Base-by-base conservation (phyloP, 2,113 vertebrate genomes). In the Phaetusa simplex region DNA sequence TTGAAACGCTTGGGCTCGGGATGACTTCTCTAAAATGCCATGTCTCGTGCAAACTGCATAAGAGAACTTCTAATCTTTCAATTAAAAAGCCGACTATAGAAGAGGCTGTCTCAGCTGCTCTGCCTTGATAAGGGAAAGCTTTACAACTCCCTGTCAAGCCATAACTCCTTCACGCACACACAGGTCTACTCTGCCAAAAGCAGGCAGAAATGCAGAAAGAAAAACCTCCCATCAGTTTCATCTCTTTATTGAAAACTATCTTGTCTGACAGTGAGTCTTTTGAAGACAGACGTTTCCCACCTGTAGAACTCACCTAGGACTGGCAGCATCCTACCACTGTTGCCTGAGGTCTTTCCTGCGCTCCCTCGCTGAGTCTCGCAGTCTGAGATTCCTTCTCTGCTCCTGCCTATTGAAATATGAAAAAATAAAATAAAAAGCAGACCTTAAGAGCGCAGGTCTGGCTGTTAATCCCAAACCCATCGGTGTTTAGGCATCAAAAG, bases 121-220 rank as follows among this genome's bases (percentile, higher is more conserved):
- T 93, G 96, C 65, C 94, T 96, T 96, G 97, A 97, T 97, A 97
- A 98, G 42, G 83, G 79, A 96, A 94, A 93, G 94, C 93, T 86
- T 97, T 95, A 91, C 76, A 91, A 80, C 86, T 92, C 3, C 8
- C 92, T 95, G 87, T 97, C 95, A 95, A 96, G 94, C 67, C 71
- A 11, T 91, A 94, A 89, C 89, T 96, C 93, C 74, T 95, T 85
- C 4, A 2, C 22, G 52, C 62, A 11, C 74, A 34, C 72, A 15
- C 53, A 45, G 85, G 72, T 83, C 81, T 95, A 21, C 67, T 74
- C 74, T 96, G 90, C 88, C 91, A 92, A 96, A 94, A 94, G 93
- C 83, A 92, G 91, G 70, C 58, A 81, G 84, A 93, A 95, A 94
- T 47, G 76, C 74, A 96, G 93, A 79, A 72, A 82, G 61, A 86